phyloP scores from a whole-genome alignment of 53 echinoderm and acorn worm species.

The Astropecten irregularis region DNA sequence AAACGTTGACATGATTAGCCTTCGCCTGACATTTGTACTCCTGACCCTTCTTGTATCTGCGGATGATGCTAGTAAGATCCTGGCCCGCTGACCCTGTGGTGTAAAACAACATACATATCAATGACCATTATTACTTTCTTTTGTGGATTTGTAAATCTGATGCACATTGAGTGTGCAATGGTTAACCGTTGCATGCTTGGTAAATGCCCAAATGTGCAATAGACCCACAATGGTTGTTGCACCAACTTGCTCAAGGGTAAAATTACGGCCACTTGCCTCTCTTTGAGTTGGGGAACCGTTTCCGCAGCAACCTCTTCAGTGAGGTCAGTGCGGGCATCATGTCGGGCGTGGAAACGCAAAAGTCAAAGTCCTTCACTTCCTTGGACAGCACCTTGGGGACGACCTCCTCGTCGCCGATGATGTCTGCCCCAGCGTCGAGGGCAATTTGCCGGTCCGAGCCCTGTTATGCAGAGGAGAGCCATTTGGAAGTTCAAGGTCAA shows the following conservation, averaged over 20 bases:
- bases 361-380: constrained; percentile 61
- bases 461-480: too few relatives aligned
- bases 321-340: constrained; percentile 60
- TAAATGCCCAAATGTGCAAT: too few relatives aligned
- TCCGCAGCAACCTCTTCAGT: constrained; percentile 61
- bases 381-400: constrained; percentile 15
- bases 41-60: constrained; percentile 55
- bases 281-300: constrained; percentile 76
- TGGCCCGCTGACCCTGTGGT: constrained; percentile 24
- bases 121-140: too few relatives aligned
- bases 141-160: too few relatives aligned
- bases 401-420: constrained; percentile 41
- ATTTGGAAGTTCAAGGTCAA: too few relatives aligned
- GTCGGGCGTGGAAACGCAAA: constrained; percentile 62
- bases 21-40: constrained; percentile 53
- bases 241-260: too few relatives aligned
- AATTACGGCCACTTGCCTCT: constrained; percentile 64
- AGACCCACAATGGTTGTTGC: too few relatives aligned
- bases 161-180: too few relatives aligned
- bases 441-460: constrained; percentile 49
- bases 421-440: constrained; percentile 59
- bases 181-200: too few relatives aligned
- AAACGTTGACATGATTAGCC: constrained; percentile 52
- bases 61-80: constrained; percentile 33
- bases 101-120: neutral